These are phyloP conservation scores for Rhopilema esculentum DNA, from an alignment of 30 jellyfish, hydroid and myxozoan genomes.

Conservation along the genomic window DNA sequence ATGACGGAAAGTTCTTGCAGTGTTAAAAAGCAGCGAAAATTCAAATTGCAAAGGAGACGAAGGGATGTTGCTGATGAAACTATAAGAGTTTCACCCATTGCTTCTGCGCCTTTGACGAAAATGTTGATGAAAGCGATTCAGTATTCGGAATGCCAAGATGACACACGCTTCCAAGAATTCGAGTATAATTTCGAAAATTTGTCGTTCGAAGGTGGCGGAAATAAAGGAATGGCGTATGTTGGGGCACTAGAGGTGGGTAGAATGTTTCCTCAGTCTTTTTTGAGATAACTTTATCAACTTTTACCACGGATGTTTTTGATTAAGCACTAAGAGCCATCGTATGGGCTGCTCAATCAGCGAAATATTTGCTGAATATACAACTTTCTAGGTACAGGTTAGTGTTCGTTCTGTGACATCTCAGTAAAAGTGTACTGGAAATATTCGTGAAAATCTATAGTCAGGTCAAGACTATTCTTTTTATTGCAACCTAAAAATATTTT, in stretches of 20 bases:
- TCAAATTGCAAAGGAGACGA: neutral
- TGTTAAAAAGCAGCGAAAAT: neutral
- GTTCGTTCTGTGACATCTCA: too few relatives aligned
- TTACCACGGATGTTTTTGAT: neutral
- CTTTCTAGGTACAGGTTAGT: too few relatives aligned
- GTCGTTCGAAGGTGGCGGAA: conserved; percentile 77
- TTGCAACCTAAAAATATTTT: too few relatives aligned
- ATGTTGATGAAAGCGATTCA: neutral
- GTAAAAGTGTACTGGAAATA: too few relatives aligned
- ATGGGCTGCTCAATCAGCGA: neutral
- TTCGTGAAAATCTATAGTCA: too few relatives aligned
- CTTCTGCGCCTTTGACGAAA: conserved; percentile 2
- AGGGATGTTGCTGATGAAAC: conserved; percentile 24
- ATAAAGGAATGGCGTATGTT: conserved; percentile 70
- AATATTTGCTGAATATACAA: too few relatives aligned
- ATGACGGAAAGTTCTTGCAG: neutral
- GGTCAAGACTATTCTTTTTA: too few relatives aligned
- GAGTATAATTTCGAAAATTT: conserved; percentile 40
- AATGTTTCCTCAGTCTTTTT: neutral
- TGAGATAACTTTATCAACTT: neutral
- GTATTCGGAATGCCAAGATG: neutral
- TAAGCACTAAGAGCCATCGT: too few relatives aligned
- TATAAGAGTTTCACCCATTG: conserved; percentile 11
- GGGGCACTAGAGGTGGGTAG: conserved; percentile 65
- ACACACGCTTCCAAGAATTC: conserved; percentile 8